Evolutionary conservation across 2,888 invertebrate genomes (phyloP), one percentile per base, ranked within the genome.

Genomic region (Agrochola lychnidis): DNA sequence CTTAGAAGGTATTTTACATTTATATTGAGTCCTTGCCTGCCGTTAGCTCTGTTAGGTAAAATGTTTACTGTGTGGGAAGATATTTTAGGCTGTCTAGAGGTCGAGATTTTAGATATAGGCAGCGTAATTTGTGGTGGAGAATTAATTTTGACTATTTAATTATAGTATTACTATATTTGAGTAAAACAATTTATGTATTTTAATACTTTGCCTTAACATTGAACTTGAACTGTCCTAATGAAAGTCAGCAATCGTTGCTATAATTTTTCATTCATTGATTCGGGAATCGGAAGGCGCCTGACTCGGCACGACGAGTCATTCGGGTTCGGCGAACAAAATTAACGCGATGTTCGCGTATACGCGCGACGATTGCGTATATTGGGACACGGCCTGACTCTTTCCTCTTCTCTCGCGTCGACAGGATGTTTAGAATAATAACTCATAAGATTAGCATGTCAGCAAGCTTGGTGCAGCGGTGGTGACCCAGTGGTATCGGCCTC

Each of bases 11-110:
- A 78, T 72, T 82, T 86, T 82, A 82, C 78, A 86, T 87, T 78
- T 87, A 85, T 87, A 85, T 85, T 82, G 66, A 72, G 67, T 73
- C 63, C 77, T 88, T 76, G 61, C 53, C 22, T 48, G 25, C n/a
- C 53, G 12, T 53, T 69, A 62, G 51, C 42, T 70, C 78, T 40
- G 68, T 74, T 72, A 72, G 22, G 69, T 67, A 45, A 72, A 71
- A 59, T 63, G 36, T 76, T 72, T 72, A 61, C 42, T 56, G 69
- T 59, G 62, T 62, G 53, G 57, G 36, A 36, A 51, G 36, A 30
- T 25, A 51, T 5, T 79, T 74, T 48, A 25, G n/a, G 6, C 25
- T 45, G 42, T 80, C 57, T 67, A 61, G 53, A 25, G 19, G 42
- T 51, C 42, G 48, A 66, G 81, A 48, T 9, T 48, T 42, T 5